phyloP scores from a whole-genome alignment of 2,888 invertebrate genomes.

The Therioaphis trifolii region DNA sequence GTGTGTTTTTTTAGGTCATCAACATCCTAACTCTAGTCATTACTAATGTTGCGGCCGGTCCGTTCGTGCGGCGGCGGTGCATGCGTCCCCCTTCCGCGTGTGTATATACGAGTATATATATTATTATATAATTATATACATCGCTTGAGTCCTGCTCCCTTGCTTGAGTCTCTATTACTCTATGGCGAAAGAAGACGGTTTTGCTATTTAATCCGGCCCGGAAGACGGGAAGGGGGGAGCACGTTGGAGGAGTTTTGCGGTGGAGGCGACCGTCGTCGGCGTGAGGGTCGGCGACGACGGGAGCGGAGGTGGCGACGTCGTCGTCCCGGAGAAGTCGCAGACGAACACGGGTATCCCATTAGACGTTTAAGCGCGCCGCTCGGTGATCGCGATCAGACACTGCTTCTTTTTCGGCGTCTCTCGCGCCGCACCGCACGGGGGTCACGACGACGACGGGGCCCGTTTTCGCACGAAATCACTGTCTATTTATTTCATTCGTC shows the following conservation, averaged over 20 bases:
- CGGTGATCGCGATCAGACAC: conserved; percentile 55
- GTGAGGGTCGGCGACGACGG: background rate
- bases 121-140: too few species aligned
- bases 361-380: conserved; percentile 32
- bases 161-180: too few species aligned
- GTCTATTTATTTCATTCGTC: conserved; percentile 53
- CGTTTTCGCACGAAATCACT: conserved; percentile 41
- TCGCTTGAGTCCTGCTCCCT: conserved; percentile 26
- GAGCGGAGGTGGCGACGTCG: too few species aligned
- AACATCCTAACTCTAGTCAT: too few species aligned
- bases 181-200: background rate
- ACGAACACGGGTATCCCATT: conserved; percentile 58
- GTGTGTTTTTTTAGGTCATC: too few species aligned
- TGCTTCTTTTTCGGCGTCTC: conserved; percentile 32
- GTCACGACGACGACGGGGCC: background rate
- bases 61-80: too few species aligned
- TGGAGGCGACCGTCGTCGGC: too few species aligned
- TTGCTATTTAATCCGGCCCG: conserved; percentile 41
- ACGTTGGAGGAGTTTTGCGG: too few species aligned
- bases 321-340: conserved; percentile 8
- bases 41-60: too few species aligned
- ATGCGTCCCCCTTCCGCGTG: too few species aligned
- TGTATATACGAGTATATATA: too few species aligned
- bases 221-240: too few species aligned
- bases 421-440: background rate